Evolutionary conservation across 92 coral and sea anemone species (phyloP).

Genomic region (Metridium senile): DNA sequence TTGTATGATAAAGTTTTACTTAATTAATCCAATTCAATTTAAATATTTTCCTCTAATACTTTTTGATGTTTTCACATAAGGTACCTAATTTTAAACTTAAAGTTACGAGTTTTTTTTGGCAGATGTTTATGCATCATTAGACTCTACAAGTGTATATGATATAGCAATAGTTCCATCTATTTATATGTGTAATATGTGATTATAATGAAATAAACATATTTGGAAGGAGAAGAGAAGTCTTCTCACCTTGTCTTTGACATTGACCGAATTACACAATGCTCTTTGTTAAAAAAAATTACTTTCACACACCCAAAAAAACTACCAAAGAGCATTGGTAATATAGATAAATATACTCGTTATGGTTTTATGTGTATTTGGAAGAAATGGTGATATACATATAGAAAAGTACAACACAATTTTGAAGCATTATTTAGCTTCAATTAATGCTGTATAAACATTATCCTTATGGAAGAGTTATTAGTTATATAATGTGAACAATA

Average conservation of each 20-base stretch:
- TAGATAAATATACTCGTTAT: no score
- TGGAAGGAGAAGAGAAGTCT: conserved; percentile 8
- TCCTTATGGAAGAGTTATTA: not conserved
- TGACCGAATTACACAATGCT: not conserved
- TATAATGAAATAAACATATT: not conserved
- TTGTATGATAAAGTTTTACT: no score
- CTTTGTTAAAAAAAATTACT: not conserved
- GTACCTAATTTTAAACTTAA: not conserved
- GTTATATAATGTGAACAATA: not conserved
- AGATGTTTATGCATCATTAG: not conserved
- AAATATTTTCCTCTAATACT: no score
- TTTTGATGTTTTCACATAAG: no score
- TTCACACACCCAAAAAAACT: not conserved
- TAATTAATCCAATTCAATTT: no score
- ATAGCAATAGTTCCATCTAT: not conserved
- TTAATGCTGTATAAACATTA: not conserved
- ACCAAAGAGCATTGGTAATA: not conserved
- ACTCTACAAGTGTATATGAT: not conserved
- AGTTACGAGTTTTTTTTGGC: no score
- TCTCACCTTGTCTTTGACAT: not conserved
- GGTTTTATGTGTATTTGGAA: no score
- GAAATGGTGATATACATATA: no score
- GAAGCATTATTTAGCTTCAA: not conserved
- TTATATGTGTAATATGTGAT: not conserved
- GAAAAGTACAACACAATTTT: no score